These are phyloP conservation scores for Labeo catla DNA, from an alignment of 2,113 vertebrate genomes.

Conservation along the genomic window DNA sequence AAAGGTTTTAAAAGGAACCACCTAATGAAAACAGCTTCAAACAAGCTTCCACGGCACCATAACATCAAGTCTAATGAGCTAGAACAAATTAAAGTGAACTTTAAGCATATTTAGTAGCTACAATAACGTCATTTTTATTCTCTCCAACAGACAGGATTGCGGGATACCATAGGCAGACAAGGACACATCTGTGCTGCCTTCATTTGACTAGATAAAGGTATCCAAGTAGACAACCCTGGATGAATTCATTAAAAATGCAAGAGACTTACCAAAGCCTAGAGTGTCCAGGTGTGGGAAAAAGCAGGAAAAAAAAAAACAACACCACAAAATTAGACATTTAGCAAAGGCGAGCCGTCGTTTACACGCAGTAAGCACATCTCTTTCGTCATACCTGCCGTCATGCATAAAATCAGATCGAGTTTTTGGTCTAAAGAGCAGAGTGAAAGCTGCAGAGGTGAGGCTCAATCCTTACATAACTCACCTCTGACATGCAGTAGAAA, in stretches of 20 bases:
- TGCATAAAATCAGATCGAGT: slow-evolving; percentile 66
- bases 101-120: slow-evolving; percentile 5
- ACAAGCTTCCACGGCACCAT: neutral
- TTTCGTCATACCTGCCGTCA: slow-evolving; percentile 70
- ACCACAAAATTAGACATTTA: neutral
- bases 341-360: slow-evolving; percentile 63
- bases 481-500: slow-evolving; percentile 74
- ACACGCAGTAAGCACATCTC: slow-evolving; percentile 60
- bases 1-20: neutral
- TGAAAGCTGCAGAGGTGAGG: slow-evolving; percentile 28
- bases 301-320: neutral
- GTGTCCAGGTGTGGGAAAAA: neutral
- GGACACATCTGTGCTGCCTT: neutral
- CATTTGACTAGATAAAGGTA: neutral
- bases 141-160: neutral
- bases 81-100: neutral
- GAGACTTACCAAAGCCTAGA: slow-evolving; percentile 40
- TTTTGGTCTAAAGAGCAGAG: slow-evolving; percentile 40
- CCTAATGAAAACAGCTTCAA: neutral
- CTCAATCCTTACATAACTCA: slow-evolving; percentile 56
- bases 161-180: neutral
- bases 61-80: neutral
- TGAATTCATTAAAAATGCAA: neutral
- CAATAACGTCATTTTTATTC: neutral
- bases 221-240: neutral